These are phyloP conservation scores for Sebastes cheni DNA, from an alignment of 2,797 vertebrate genomes.

Conservation along the genomic window DNA sequence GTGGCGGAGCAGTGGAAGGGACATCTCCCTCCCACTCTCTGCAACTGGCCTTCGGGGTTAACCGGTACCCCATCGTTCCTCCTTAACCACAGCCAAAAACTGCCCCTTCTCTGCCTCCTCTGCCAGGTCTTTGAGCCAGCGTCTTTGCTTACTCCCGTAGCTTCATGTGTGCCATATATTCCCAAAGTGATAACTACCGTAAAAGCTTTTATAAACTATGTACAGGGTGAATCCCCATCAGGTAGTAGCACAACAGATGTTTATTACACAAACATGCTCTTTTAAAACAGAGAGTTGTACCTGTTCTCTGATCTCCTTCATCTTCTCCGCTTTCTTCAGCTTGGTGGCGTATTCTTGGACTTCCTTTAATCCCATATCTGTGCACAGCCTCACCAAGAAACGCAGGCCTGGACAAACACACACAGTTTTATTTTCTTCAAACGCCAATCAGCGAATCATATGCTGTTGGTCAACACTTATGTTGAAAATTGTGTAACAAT, in stretches of 20 bases:
- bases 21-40: no score
- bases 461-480: neutral
- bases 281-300: no score
- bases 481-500: neutral
- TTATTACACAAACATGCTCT: neutral
- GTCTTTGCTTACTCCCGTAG: no score
- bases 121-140: no score
- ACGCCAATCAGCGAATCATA: neutral
- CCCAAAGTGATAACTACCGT: neutral
- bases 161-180: neutral
- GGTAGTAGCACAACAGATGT: neutral
- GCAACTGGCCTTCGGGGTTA: no score
- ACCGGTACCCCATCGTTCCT: no score
- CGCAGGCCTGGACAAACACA: conserved; percentile 85
- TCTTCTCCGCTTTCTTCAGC: conserved; percentile 95
- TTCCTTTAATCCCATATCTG: conserved; percentile 95
- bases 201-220: neutral
- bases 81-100: no score
- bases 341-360: conserved; percentile 93
- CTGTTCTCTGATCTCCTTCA: conserved; percentile 94
- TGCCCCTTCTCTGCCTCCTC: no score
- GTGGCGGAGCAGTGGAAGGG: no score
- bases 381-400: conserved; percentile 93
- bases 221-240: neutral
- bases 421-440: neutral